Evolutionary conservation across 2,797 vertebrate species (phyloP), one percentile per base, ranked within the genome.

Genomic region (Coccyzus lansbergi): DNA sequence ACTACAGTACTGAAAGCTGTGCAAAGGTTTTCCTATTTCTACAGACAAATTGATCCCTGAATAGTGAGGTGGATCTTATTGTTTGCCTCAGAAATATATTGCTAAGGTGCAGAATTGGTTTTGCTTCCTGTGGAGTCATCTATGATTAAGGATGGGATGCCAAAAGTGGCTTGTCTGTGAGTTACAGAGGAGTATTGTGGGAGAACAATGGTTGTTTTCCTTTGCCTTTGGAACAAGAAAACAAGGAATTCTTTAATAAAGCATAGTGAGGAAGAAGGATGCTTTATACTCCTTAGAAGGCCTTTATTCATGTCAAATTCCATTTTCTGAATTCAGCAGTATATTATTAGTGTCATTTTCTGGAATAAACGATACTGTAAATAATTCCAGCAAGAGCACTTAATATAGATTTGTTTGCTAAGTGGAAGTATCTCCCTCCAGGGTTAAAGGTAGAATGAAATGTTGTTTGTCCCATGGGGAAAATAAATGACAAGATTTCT

Each of bases 321-420:
- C 55, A 92, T 91, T 92, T 93, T 86, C 70, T 83, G 53, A 91
- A 88, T 70, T 87, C 83, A 92, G 70, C 26, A 4, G 95, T 94
- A 79, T 83, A 95, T 91, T 92, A 90, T 85, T 75, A 91, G 86
- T 94, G 92, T 90, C 95, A 94, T 93, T 96, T 96, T 96, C 92
- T 94, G 94, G 92, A 96, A 95, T 69, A 93, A 92, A 91, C 83
- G 76, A 91, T 94, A 91, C 91, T 86, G 88, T 94, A 95, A 95
- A 96, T 96, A 96, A 94, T 92, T 96, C 93, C 93, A 96, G 95
- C 93, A 96, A 97, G 74, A 96, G 93, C 95, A 97, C 96, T 97
- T 97, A 92, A 92, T 94, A 95, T 82, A 94, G 85, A 95, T 94
- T 90, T 95, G 78, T 93, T 96, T 96, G 88, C 88, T 94, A 95